Evolutionary conservation across 2,888 invertebrate genomes (phyloP).

Genomic region (Standfussiana lucernea): DNA sequence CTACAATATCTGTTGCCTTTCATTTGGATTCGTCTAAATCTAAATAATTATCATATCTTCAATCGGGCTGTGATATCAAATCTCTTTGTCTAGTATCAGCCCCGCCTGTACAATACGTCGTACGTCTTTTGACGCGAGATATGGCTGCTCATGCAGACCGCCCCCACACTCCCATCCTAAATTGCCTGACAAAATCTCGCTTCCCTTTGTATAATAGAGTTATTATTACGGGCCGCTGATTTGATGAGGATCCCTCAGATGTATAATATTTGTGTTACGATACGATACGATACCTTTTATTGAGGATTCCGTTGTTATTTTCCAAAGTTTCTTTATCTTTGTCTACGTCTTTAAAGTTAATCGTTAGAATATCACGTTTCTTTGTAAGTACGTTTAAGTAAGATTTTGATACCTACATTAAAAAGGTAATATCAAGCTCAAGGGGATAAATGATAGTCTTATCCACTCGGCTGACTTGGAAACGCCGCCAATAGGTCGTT

Average conservation of each 20-base stretch:
- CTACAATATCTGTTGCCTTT: not conserved
- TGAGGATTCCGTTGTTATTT: not conserved
- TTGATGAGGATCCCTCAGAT: slow-evolving; percentile 78
- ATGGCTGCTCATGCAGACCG: slow-evolving; percentile 73
- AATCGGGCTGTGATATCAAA: slow-evolving; percentile 31
- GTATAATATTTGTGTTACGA: slow-evolving; percentile 61
- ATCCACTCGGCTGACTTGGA: slow-evolving; percentile 70
- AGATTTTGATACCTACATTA: slow-evolving; percentile 1
- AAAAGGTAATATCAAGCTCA: slow-evolving; percentile 32
- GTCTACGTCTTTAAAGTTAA: not conserved
- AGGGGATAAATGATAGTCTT: slow-evolving; percentile 68
- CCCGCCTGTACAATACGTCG: slow-evolving; percentile 69
- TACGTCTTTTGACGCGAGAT: slow-evolving; percentile 71
- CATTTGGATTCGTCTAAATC: not conserved
- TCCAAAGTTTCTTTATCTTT: not conserved
- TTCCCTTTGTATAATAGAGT: slow-evolving; percentile 85
- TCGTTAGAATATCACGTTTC: not conserved
- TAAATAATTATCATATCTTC: slow-evolving; percentile 14
- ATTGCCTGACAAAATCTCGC: slow-evolving; percentile 84
- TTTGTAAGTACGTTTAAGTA: not conserved
- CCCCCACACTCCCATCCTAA: slow-evolving; percentile 80
- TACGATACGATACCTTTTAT: slow-evolving; percentile 35
- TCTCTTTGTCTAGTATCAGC: slow-evolving; percentile 36
- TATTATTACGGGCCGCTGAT: slow-evolving; percentile 86
- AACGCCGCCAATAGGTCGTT: slow-evolving; percentile 70